Conservation (phyloP, 2,113 vertebrate genomes). For the Solenodon paradoxus region DNA sequence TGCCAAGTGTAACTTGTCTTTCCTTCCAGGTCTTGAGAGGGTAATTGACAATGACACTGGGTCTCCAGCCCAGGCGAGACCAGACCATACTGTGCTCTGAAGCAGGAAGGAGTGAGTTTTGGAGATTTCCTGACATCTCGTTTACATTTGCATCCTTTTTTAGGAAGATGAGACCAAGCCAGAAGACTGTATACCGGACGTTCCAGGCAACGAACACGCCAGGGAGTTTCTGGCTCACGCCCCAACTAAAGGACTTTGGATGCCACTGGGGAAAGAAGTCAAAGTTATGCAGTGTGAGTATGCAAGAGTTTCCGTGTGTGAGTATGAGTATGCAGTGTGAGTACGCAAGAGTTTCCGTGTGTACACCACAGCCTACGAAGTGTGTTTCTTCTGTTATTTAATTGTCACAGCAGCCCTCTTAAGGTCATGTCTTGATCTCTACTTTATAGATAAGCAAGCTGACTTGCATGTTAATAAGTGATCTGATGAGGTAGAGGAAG, state of each 20-base stretch:
- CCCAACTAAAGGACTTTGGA: slow-evolving; percentile 95
- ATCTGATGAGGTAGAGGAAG: neutral
- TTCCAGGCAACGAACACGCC: slow-evolving; percentile 93
- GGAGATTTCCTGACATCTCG: fast-evolving
- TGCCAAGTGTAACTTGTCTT: neutral
- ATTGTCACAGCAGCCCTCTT: too few species aligned
- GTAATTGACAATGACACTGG: neutral
- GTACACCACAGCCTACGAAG: too few species aligned
- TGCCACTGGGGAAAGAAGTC: slow-evolving; percentile 97
- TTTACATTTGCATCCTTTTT: neutral
- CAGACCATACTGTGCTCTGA: neutral
- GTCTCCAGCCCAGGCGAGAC: neutral
- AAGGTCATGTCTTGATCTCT: neutral
- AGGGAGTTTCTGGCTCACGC: slow-evolving; percentile 93
- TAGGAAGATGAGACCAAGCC: slow-evolving; percentile 94
- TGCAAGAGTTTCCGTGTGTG: neutral
- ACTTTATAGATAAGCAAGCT: neutral
- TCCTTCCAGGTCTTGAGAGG: neutral
- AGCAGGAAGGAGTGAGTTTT: neutral
- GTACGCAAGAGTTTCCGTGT: too few species aligned
- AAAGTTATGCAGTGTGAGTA: slow-evolving; percentile 82
- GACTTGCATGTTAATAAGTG: neutral
- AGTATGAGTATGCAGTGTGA: too few species aligned
- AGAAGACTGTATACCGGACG: slow-evolving; percentile 96
- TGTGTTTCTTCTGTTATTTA: too few species aligned